Percentiles rank a stretch among this genome's conserved stretches.
Evolutionary conservation across 2,113 vertebrate species (phyloP).

Genomic region (Nycticebus coucang): DNA sequence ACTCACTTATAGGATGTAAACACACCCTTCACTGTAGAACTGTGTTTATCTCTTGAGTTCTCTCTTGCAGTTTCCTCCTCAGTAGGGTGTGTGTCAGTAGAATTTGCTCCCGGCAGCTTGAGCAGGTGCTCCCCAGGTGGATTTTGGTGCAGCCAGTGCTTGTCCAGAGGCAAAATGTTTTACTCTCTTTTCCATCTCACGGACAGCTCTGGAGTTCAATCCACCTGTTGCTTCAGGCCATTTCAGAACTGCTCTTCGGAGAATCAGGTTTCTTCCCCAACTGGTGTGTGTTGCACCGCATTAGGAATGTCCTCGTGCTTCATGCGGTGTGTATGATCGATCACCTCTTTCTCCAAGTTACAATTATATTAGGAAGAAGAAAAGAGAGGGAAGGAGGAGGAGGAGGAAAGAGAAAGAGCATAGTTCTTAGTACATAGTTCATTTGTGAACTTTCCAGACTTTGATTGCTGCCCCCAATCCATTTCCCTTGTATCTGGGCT

Average conservation of each 20-base stretch:
- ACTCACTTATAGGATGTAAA: conserved; percentile 56
- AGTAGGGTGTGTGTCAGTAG: background rate
- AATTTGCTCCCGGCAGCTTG: background rate
- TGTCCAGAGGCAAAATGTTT: background rate
- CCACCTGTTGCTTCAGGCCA: background rate
- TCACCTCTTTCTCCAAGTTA: background rate
- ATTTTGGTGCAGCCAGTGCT: background rate
- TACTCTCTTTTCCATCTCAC: background rate
- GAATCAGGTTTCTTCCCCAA: background rate
- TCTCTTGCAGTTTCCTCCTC: conserved; percentile 29
- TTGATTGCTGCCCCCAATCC: background rate
- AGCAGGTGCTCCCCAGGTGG: background rate
- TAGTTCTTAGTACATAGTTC: background rate
- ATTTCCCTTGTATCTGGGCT: background rate
- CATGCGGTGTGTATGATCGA: background rate
- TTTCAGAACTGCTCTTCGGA: background rate
- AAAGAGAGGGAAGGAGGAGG: background rate
- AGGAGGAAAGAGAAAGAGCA: background rate
- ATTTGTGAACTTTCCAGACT: background rate
- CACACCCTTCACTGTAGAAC: background rate
- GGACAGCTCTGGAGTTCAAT: background rate
- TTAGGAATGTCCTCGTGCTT: background rate
- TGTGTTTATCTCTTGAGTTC: conserved; percentile 25
- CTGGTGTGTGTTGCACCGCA: background rate
- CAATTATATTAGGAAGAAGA: background rate